Percentiles rank a stretch among this genome's conserved stretches.
Conservation (phyloP, 2,113 vertebrate genomes). For the Anarhynchus alexandrinus region DNA sequence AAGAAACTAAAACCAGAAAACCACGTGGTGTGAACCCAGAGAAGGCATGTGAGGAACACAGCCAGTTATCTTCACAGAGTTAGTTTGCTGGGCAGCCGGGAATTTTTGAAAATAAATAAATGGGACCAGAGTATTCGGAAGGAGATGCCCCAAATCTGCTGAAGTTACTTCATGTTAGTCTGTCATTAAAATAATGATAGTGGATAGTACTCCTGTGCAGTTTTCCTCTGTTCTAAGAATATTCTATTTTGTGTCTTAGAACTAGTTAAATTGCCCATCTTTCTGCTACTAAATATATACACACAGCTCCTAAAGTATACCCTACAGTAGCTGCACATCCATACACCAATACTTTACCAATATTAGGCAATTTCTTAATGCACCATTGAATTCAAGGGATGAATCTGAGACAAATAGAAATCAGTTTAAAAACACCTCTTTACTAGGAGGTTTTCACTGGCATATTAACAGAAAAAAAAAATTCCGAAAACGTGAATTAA, state of each 20-base stretch:
- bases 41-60: background rate
- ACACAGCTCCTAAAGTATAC: background rate
- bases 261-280: background rate
- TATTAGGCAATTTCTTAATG: background rate
- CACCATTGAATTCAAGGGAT: background rate
- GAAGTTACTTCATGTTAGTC: background rate
- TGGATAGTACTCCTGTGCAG: background rate
- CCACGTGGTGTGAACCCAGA: fast-evolving
- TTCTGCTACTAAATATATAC: background rate
- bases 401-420: background rate
- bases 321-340: background rate
- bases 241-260: background rate
- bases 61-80: background rate
- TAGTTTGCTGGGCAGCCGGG: background rate
- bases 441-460: background rate
- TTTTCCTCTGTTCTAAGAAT: background rate
- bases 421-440: background rate
- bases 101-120: background rate
- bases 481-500: background rate
- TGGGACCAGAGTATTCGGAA: background rate
- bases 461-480: background rate
- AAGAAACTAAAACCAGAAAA: background rate
- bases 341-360: background rate
- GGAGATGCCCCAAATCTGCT: background rate
- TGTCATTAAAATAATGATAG: background rate